Evolutionary conservation across 2,797 vertebrate species (phyloP), one percentile per base, ranked within the genome.

Genomic region (Coreius guichenoti): DNA sequence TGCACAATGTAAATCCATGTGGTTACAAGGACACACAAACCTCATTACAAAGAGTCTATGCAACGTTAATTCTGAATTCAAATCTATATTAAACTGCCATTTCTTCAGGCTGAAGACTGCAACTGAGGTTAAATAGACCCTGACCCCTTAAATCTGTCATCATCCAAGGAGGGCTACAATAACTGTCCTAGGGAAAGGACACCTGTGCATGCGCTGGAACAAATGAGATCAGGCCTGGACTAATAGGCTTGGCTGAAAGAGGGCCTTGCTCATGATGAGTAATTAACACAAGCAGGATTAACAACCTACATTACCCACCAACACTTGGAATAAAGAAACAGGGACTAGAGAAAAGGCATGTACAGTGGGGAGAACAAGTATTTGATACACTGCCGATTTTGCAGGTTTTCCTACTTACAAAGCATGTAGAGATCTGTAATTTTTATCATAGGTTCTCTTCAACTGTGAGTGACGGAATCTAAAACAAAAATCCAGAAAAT

Each of bases 211-310:
- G 61, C 49, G 23, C 19, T 70, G 69, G 86, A 84, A 88, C 87
- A 90, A 90, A 90, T 90, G 85, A 87, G 89, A 91, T 88, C 86
- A 88, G 84, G 86, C 86, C 87, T 87, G 75, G 36, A 65, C 81
- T 89, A 90, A 90, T 80, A 87, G 89, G 87, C 90, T 88, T 80
- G 88, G 72, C 83, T 88, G 16, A 83, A 89, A 83, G 80, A 88
- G 82, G 87, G 56, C 88, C 82, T 69, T 75, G 69, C 80, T 89
- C 86, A 88, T 81, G 86, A 86, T 61, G 85, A 84, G 85, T 87
- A 88, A 90, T 91, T 90, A 89, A 77, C 80, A 31, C 75, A 87
- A 89, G 87, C 73, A 84, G 88, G 88, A 90, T 91, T 91, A 90
- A 87, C 83, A 89, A 69, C 51, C 21, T 29, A 21, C n/a, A 11